These are phyloP conservation scores for Sitophilus oryzae DNA, from an alignment of 1,140 invertebrate species.

Conservation along the genomic window DNA sequence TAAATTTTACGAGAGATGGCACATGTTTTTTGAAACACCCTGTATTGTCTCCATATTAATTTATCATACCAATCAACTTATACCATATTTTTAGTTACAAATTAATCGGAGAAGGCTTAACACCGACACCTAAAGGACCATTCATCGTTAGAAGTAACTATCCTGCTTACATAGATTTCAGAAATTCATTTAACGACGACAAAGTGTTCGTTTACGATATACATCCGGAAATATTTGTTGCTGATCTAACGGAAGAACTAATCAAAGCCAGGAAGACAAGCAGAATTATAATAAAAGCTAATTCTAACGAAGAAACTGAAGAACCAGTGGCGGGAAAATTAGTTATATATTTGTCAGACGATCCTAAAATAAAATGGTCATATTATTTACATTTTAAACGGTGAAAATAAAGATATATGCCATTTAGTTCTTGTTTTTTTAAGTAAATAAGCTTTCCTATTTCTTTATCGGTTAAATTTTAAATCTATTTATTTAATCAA, in stretches of 20 bases:
- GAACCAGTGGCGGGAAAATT: slow-evolving; percentile 29
- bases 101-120: slow-evolving; percentile 23
- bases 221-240: slow-evolving; percentile 24
- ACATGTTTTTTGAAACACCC: too few species aligned
- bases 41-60: not conserved
- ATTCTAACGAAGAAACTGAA: slow-evolving; percentile 4
- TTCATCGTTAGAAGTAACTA: slow-evolving; percentile 15
- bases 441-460: too few species aligned
- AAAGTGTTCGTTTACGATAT: slow-evolving; percentile 21
- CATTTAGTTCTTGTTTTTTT: too few species aligned
- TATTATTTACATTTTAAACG: slow-evolving; percentile 27
- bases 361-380: slow-evolving; percentile 23
- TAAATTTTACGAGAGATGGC: too few species aligned
- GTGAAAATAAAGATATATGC: too few species aligned
- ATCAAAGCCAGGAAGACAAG: slow-evolving; percentile 17
- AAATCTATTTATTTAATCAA: not conserved
- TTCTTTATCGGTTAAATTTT: too few species aligned
- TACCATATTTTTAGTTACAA: slow-evolving; percentile 33
- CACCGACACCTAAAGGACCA: slow-evolving; percentile 35
- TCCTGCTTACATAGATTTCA: slow-evolving; percentile 21
- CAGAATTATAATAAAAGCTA: slow-evolving; percentile 18
- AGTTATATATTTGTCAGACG: slow-evolving; percentile 11
- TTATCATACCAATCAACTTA: slow-evolving; percentile 6
- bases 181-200: slow-evolving; percentile 30
- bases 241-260: slow-evolving; percentile 14